phyloP scores from a whole-genome alignment of 2,888 invertebrate genomes.

The Balanococcus diminutus region DNA sequence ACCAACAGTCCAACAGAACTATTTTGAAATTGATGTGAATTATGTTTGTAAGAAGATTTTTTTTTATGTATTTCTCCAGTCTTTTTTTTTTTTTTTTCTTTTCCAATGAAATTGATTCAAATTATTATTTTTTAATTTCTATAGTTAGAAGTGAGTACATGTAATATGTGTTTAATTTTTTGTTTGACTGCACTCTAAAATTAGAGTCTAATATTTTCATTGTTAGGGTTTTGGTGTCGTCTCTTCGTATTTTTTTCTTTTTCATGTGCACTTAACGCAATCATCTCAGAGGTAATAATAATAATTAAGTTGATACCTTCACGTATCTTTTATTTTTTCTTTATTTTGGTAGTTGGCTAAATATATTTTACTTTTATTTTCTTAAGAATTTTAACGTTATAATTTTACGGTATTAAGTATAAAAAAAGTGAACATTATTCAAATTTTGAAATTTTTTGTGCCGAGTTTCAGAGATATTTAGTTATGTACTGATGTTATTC shows the following conservation, averaged over 20 bases:
- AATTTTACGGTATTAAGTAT: not conserved
- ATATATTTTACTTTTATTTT: not conserved
- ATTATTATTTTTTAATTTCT: not conserved
- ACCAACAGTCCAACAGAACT: no score
- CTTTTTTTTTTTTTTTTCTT: no score
- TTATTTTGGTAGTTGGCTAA: not conserved
- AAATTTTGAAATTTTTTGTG: not conserved
- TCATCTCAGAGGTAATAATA: not conserved
- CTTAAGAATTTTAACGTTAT: not conserved
- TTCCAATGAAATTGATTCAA: no score
- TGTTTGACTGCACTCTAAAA: not conserved
- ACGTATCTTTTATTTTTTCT: not conserved
- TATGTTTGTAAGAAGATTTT: no score
- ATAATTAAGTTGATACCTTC: not conserved
- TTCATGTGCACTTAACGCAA: not conserved
- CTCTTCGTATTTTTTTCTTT: not conserved
- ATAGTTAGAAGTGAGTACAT: not conserved
- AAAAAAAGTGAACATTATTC: not conserved
- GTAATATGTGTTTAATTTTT: not conserved
- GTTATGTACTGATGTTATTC: not conserved
- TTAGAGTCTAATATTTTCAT: not conserved
- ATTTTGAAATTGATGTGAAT: no score
- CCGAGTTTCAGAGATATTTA: not conserved
- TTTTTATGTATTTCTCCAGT: no score
- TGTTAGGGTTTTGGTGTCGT: not conserved